A percentile compares a stretch with the other conserved stretches of the same genome.
These are phyloP conservation scores for Agrotis ipsilon DNA, from an alignment of 2,888 invertebrate genomes.

Conservation along the genomic window DNA sequence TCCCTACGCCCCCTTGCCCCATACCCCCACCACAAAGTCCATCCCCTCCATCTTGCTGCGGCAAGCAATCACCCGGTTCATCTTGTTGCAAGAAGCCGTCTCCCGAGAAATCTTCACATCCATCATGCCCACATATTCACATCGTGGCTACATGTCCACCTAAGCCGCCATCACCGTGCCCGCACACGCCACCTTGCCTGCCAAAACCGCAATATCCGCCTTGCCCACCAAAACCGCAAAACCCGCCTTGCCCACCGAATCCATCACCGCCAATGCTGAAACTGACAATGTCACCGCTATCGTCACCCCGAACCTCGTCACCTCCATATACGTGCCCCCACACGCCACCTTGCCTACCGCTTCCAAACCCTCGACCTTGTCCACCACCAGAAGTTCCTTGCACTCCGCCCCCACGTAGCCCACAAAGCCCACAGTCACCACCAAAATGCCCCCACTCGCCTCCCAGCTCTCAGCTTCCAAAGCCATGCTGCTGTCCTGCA, in stretches of 20 bases:
- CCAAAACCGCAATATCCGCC: not conserved
- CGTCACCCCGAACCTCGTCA: slow-evolving; percentile 14
- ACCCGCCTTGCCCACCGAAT: not conserved
- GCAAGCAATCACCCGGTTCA: not conserved
- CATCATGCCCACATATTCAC: slow-evolving; percentile 14
- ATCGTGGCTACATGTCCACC: slow-evolving; percentile 14
- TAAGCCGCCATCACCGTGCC: not conserved
- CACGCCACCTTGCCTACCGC: not conserved
- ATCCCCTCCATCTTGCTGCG: not conserved
- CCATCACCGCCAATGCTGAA: slow-evolving; percentile 4
- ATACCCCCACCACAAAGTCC: not conserved
- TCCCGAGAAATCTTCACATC: slow-evolving; percentile 5
- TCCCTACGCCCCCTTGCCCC: too few relatives aligned
- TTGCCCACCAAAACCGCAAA: not conserved
- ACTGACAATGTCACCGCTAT: not conserved
- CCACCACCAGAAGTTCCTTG: not conserved
- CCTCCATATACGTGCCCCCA: slow-evolving; percentile 17
- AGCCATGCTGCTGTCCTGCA: not conserved
- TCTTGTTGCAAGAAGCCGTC: not conserved
- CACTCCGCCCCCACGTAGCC: not conserved
- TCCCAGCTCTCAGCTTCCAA: not conserved
- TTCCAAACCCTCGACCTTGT: not conserved
- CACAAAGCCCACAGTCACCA: not conserved
- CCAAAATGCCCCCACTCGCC: too few relatives aligned
- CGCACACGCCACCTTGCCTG: slow-evolving; percentile 5